Base-by-base conservation (phyloP, 2,888 invertebrate genomes). In the Eupithecia pulchellata region DNA sequence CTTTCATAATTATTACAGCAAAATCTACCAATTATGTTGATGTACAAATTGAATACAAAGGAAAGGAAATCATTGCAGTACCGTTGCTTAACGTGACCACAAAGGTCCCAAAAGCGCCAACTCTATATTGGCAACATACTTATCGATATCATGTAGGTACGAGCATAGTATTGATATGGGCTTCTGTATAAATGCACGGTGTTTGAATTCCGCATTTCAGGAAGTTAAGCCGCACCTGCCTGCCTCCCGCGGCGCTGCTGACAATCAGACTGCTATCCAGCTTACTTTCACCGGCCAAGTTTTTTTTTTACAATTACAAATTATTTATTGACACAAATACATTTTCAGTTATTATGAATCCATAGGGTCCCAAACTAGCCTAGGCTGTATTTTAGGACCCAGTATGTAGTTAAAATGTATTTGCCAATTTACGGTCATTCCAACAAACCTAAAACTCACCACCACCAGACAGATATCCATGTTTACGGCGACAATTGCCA, bases 171-270 rank as follows among this genome's bases (percentile, higher is more conserved):
- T 20, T 20, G 20, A 52, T 52, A 13, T 52, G 47, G 4, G 25
- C 11, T 52, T 25, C 58, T 69, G n/a, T 64, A 29, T 52, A 17
- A 42, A 1, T 52, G 13, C 64, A 64, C 64, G 42, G 0, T 65
- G 60, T 25, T n/a, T 20, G 65, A 36, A 42, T 52, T 60, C 17
- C 61, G 32, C 64, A 47, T 39, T 68, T 42, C 61, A 62, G 68
- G 55, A 62, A 71, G 71, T 68, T 68, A 71, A 64, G 13, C 64
- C 65, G n/a, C 39, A 52, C 55, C 52, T 55, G 61, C 64, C 60
- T 65, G 68, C 52, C 52, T 20, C 52, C 25, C 52, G 13, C 25
- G 25, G 52, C 25, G 52, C 4, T 25, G 25, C 52, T 52, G 52
- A 52, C 52, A 52, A 52, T 52, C 52, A 52, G 52, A 25, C 52